Percentiles rank a stretch among this genome's conserved stretches.
Conservation (phyloP, 2,113 vertebrate species). For the Tichodroma muraria region DNA sequence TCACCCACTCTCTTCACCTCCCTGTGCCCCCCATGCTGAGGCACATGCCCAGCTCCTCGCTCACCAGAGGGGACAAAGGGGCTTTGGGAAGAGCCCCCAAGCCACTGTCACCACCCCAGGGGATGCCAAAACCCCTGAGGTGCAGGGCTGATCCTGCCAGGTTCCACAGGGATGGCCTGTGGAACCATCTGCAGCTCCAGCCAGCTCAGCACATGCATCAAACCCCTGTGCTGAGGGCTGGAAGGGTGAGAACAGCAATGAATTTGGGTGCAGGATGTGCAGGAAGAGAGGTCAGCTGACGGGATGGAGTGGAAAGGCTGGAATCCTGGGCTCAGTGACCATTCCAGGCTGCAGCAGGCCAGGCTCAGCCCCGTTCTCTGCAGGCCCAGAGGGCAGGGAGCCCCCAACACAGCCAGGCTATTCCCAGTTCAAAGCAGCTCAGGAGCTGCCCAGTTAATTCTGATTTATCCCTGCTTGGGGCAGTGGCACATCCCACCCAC, state of each 20-base stretch:
- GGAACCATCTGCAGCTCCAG: background rate
- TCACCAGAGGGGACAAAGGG: too few relatives aligned
- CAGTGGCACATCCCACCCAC: background rate
- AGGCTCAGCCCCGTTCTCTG: fast-evolving
- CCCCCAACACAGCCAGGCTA: background rate
- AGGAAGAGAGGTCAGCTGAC: background rate
- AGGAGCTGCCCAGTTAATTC: background rate
- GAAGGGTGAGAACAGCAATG: background rate
- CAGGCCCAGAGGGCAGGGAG: fast-evolving
- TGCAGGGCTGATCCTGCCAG: background rate
- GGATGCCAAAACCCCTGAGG: background rate
- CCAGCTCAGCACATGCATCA: fast-evolving
- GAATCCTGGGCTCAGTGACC: fast-evolving
- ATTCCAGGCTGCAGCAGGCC: background rate
- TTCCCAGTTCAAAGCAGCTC: background rate
- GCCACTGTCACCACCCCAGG: background rate
- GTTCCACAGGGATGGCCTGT: fast-evolving
- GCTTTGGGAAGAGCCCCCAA: background rate
- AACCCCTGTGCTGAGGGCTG: background rate
- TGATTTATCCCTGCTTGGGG: background rate
- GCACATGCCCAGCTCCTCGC: background rate
- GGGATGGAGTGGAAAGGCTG: background rate
- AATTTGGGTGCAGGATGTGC: background rate
- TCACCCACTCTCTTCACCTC: too few relatives aligned
- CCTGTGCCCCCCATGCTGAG: fast-evolving